phyloP scores from a whole-genome alignment of 2,113 vertebrate species.

The Erythrocercus mccallii region DNA sequence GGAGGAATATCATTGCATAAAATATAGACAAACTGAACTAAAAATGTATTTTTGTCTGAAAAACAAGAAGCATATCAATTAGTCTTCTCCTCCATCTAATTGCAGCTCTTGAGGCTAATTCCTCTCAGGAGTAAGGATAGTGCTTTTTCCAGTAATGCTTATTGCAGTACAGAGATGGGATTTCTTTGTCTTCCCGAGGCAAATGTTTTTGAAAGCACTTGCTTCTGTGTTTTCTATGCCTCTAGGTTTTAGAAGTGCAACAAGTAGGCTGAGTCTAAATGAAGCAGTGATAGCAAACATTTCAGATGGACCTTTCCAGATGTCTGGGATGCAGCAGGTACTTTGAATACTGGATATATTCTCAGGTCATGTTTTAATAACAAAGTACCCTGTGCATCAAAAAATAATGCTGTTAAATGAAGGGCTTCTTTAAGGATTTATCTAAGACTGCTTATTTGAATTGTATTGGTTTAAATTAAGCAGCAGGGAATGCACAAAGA shows the following conservation, averaged over 20 bases:
- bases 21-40: background rate
- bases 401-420: background rate
- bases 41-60: background rate
- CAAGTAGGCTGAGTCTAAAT: background rate
- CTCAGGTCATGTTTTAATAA: background rate
- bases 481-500: background rate
- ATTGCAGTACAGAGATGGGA: background rate
- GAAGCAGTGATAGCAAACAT: rapidly evolving
- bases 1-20: background rate
- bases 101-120: background rate
- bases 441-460: background rate
- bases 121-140: background rate
- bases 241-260: background rate
- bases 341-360: background rate
- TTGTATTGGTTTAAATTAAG: background rate
- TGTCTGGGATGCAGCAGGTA: background rate
- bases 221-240: background rate
- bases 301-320: background rate
- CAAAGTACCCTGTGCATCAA: background rate
- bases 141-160: background rate
- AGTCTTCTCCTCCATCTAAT: background rate
- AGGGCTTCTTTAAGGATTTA: background rate
- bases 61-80: background rate
- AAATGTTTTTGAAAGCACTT: background rate
- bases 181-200: background rate